Base-by-base conservation (phyloP, 2,113 vertebrate species). In the Nothoprocta pentlandii region DNA sequence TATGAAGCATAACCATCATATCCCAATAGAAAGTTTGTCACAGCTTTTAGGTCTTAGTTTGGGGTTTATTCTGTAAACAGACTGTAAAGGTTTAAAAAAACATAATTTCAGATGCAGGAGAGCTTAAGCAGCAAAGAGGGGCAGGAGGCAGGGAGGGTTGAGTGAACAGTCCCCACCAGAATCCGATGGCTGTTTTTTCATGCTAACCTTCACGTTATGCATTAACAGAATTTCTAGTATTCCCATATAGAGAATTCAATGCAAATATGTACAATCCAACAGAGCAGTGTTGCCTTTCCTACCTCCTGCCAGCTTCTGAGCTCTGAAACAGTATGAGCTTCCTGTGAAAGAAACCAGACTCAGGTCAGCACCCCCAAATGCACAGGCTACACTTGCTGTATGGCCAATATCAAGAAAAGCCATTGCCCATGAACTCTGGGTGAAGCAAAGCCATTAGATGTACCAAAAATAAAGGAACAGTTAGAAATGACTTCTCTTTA, bases 401-500 rank as follows among this genome's bases (percentile, higher is more conserved):
- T 32, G 82, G 95, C 61, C 89, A 97, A 93, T 28, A 91, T 92
- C 44, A 70, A 97, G 95, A 95, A 97, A 97, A 97, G 96, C 97
- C 97, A 98, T 97, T 97, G 97, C 74, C 95, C 73, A 42, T 90
- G 94, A 98, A 94, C 96, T 97, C 97, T 78, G 94, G 92, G 93
- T 87, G 94, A 98, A 97, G 95, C 94, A 97, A 97, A 97, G 95
- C 97, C 97, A 98, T 97, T 97, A 97, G 96, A 96, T 98, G 34
- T 97, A 93, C 87, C 95, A 87, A 96, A 96, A 96, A 88, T 97
- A 96, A 94, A 77, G 80, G 95, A 96, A 90, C 41, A 6, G 89
- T 79, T 81, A 92, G 91, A 97, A 97, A 95, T 91, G 96, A 95
- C 78, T 93, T 97, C 95, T 64, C 90, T 95, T 94, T 80, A 91